These are phyloP conservation scores for Enteromius thamalakanensis DNA, from an alignment of 2,797 vertebrate genomes.

Conservation along the genomic window DNA sequence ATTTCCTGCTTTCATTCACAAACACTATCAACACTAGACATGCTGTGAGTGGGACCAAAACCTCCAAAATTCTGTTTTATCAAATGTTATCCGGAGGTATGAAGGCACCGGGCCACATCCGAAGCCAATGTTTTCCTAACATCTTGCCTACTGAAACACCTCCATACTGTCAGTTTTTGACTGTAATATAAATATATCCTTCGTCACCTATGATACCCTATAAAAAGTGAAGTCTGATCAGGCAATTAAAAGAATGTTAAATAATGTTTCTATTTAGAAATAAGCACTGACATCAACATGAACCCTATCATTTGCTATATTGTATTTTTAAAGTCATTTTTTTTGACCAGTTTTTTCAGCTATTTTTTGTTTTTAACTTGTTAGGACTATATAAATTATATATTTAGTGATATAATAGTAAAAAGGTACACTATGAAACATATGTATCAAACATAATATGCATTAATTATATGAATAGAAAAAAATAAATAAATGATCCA, in stretches of 20 bases:
- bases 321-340: not conserved
- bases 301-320: not conserved
- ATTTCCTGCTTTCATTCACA: conserved; percentile 16
- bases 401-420: not conserved
- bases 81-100: not conserved
- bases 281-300: not conserved
- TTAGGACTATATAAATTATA: not conserved
- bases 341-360: not conserved
- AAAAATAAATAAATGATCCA: no score
- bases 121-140: not conserved
- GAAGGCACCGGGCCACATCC: not conserved
- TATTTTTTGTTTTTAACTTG: not conserved
- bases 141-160: not conserved
- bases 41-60: not conserved
- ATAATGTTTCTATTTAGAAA: not conserved
- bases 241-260: not conserved
- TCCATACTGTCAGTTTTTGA: not conserved
- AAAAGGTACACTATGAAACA: not conserved
- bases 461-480: no score
- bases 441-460: not conserved
- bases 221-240: not conserved
- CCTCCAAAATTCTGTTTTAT: not conserved
- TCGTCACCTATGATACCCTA: not conserved
- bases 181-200: not conserved
- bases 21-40: conserved; percentile 1